Base-by-base conservation (phyloP, 2,888 invertebrate species). In the Diarsia rubi region DNA sequence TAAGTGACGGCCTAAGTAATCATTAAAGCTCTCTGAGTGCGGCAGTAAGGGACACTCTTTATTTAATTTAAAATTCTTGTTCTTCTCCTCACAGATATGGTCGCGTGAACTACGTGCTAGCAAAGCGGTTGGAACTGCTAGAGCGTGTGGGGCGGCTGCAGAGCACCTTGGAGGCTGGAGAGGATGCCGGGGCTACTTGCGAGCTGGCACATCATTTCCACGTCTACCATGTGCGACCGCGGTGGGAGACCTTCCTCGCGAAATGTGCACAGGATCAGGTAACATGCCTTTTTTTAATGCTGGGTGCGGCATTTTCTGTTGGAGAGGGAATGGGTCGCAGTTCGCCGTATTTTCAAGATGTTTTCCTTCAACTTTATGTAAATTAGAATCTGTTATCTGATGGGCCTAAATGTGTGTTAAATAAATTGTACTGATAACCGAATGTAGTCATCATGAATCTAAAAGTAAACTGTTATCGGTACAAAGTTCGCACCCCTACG, bases 201-300 rank as follows among this genome's bases (percentile, higher is more conserved):
- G 99, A 99, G 96, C 99, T 99, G 0, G 99, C 99, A 2, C 99
- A 99, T 14, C 99, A 99, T 94, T 99, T 99, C 95, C 99, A 98
- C 94, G 97, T 99, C 66, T 99, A 99, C 93, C 99, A 99, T 94
- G 97, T 99, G 69, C 95, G 98, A 79, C 98, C 99, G 0, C 97
- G 99, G 71, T 99, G 99, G 99, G 98, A 99, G 90, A 97, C 98
- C 86, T 99, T 98, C 94, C 96, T 98, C 74, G 91, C 92, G 69
- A 88, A 89, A n/a, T 92, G 94, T 72, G 79, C 88, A 0, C 88
- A 88, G 14, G 92, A 93, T 49, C 92, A 93, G 93, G 95, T 94
- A 79, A 82, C 49, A 9, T 31, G 19, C 19, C 0, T 19, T 11
- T 59, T 27, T 59, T 16, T 14, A 24, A 2, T 27, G 16, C 54